Percentiles rank a stretch among this genome's conserved stretches.
Evolutionary conservation across 2,113 vertebrate genomes (phyloP).

Genomic region (Columba janthina): DNA sequence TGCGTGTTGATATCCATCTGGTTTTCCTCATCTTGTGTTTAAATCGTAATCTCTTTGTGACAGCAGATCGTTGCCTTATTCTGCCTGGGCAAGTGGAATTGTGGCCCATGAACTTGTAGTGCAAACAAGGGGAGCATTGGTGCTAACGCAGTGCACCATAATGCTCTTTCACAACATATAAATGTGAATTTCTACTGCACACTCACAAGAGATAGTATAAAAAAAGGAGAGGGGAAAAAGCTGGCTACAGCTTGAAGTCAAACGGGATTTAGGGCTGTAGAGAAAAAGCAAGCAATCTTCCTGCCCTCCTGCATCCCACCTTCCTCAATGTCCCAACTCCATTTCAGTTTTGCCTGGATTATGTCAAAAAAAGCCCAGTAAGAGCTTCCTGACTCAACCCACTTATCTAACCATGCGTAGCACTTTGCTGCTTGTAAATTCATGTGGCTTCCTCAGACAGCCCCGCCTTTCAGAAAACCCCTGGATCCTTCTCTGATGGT

Average conservation of each 20-base stretch:
- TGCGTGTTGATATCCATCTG: not conserved
- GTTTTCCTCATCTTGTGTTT: not conserved
- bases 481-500: rapidly evolving
- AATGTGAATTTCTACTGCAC: not conserved
- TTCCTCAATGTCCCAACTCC: not conserved
- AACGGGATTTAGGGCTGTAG: not conserved
- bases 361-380: not conserved
- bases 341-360: not conserved
- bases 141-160: not conserved
- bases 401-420: not conserved
- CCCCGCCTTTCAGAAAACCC: not conserved
- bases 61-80: not conserved
- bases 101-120: not conserved
- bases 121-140: not conserved
- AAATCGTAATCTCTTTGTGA: not conserved
- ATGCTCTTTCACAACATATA: not conserved
- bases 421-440: not conserved
- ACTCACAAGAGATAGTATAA: not conserved
- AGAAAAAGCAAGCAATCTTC: not conserved
- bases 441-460: not conserved
- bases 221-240: not conserved
- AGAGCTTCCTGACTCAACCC: not conserved
- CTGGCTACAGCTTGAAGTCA: not conserved
- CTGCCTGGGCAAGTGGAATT: not conserved
- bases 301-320: not conserved